phyloP scores from a whole-genome alignment of 2,888 invertebrate species.

The Crioceris asparagi region DNA sequence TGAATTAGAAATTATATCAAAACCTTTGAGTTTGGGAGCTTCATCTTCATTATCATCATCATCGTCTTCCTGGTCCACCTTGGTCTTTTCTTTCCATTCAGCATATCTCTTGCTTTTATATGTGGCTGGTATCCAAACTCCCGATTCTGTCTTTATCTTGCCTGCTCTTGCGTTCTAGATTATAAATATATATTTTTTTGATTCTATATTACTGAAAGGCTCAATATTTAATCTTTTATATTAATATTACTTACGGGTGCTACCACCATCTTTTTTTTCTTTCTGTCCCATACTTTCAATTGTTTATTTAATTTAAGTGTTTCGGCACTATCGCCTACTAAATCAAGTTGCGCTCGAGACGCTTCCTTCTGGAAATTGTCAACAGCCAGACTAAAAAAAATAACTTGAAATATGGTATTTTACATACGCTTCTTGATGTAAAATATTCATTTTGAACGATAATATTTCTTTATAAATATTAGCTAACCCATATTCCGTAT shows the following conservation, averaged over 20 bases:
- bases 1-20: too few relatives aligned
- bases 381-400: slow-evolving; percentile 52
- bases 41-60: slow-evolving; percentile 36
- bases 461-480: too few relatives aligned
- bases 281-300: slow-evolving; percentile 82
- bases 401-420: slow-evolving; percentile 7
- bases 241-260: slow-evolving; percentile 43
- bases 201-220: slow-evolving; percentile 3
- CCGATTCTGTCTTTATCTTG: slow-evolving; percentile 92
- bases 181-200: slow-evolving; percentile 8
- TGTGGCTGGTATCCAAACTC: slow-evolving; percentile 85
- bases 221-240: too few relatives aligned
- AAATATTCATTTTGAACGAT: too few relatives aligned
- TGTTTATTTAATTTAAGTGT: slow-evolving; percentile 48
- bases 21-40: slow-evolving; percentile 9
- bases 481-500: slow-evolving; percentile 68
- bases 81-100: slow-evolving; percentile 73
- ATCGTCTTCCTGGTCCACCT: slow-evolving; percentile 40
- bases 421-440: too few relatives aligned
- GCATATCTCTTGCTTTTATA: slow-evolving; percentile 86
- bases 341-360: slow-evolving; percentile 66
- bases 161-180: slow-evolving; percentile 47
- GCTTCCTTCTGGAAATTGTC: slow-evolving; percentile 74
- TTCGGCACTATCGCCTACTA: slow-evolving; percentile 71
- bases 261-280: slow-evolving; percentile 89